Conservation (phyloP, 30 jellyfish, hydroid and myxozoan species). For the Euphysa ruthae region DNA sequence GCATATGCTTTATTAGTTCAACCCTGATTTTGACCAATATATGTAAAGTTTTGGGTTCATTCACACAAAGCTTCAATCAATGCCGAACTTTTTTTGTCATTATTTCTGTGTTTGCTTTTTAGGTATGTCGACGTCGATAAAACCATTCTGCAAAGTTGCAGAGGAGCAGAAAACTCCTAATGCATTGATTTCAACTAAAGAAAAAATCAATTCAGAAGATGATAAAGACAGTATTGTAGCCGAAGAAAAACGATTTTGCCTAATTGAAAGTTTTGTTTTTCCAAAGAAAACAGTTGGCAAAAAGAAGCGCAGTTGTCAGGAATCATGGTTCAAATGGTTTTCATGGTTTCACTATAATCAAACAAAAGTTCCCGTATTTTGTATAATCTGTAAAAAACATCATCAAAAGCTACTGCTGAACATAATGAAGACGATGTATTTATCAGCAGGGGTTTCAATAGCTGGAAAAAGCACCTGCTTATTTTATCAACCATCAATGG, state of each 20-base stretch:
- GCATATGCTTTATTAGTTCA: too few species aligned
- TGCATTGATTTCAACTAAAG: too few species aligned
- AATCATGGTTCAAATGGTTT: neutral
- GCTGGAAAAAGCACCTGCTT: conserved; percentile 26
- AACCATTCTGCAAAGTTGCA: too few species aligned
- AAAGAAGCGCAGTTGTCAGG: neutral
- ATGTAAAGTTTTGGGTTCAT: too few species aligned
- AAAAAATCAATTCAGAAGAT: too few species aligned
- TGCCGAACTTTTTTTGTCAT: too few species aligned
- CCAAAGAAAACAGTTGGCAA: neutral
- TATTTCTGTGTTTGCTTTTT: too few species aligned
- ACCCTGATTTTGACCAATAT: too few species aligned
- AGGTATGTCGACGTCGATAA: too few species aligned
- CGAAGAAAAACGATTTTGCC: neutral
- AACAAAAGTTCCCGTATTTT: neutral
- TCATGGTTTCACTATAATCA: neutral
- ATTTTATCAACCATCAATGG: conserved; percentile 14
- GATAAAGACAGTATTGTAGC: too few species aligned
- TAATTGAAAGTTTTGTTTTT: neutral
- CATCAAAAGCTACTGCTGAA: neutral
- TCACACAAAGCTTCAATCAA: too few species aligned
- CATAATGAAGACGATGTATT: conserved; percentile 22
- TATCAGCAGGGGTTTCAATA: conserved; percentile 10
- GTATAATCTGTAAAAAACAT: neutral
- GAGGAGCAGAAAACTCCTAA: too few species aligned